Percentiles rank a stretch among this genome's conserved stretches.
These are phyloP conservation scores for Drosophila pandora DNA, from an alignment of 1,140 invertebrate genomes.

Conservation along the genomic window DNA sequence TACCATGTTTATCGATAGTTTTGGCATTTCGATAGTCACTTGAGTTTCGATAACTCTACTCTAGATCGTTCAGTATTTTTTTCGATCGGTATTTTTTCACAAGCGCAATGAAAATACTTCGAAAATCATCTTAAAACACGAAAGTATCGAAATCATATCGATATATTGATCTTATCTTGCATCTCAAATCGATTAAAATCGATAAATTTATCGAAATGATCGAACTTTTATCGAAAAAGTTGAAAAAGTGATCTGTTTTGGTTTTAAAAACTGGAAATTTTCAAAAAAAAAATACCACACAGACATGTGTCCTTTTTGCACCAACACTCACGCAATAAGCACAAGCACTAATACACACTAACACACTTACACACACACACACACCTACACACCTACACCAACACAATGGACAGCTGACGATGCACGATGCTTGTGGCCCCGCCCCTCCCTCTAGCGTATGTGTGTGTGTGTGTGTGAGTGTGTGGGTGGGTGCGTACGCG, in stretches of 20 bases:
- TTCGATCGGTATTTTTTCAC: too few species aligned
- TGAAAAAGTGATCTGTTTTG: not conserved
- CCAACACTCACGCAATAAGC: constrained; percentile 5
- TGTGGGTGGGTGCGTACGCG: constrained; percentile 19
- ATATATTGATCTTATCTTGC: too few species aligned
- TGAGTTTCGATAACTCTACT: not conserved
- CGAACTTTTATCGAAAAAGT: not conserved
- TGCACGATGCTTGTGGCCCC: constrained; percentile 68
- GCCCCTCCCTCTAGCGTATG: constrained; percentile 16
- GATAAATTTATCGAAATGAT: not conserved
- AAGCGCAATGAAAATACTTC: too few species aligned
- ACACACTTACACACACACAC: constrained; percentile 32
- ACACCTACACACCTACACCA: constrained; percentile 17
- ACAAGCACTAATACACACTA: constrained; percentile 26
- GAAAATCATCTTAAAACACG: too few species aligned
- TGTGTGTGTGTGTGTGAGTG: constrained; percentile 17
- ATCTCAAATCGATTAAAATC: not conserved
- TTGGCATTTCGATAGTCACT: not conserved
- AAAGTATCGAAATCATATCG: too few species aligned
- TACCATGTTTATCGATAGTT: not conserved
- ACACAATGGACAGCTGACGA: constrained; percentile 23
- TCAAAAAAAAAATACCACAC: not conserved
- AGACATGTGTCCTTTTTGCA: constrained; percentile 5
- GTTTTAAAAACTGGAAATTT: not conserved
- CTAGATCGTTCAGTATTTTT: not conserved